phyloP scores from a whole-genome alignment of 92 coral and sea anemone genomes.

The Parazoanthus swiftii region DNA sequence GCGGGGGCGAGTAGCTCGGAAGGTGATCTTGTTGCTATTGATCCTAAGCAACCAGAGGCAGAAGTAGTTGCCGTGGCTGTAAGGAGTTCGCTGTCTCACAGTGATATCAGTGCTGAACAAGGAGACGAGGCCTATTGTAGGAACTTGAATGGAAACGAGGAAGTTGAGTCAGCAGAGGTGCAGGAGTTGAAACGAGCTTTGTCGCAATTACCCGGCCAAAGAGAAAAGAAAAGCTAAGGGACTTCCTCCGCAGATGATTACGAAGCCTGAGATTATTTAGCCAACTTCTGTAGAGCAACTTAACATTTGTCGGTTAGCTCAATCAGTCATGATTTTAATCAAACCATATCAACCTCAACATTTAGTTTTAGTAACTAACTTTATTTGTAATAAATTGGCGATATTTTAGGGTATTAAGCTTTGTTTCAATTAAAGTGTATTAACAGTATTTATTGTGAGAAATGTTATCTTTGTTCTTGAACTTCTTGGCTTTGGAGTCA shows the following conservation, averaged over 20 bases:
- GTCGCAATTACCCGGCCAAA: conserved; percentile 52
- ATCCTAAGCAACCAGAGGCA: conserved; percentile 14
- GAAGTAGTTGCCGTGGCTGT: conserved; percentile 22
- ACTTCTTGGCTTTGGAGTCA: too few species aligned
- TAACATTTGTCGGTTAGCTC: background rate
- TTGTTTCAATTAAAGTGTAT: background rate
- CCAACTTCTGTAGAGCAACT: background rate
- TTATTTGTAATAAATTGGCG: background rate
- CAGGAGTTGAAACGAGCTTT: conserved; percentile 67
- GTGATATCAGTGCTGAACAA: background rate
- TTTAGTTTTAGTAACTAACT: background rate
- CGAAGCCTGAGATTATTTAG: background rate
- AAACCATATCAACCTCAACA: background rate
- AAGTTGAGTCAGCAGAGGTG: conserved; percentile 46
- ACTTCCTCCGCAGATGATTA: background rate
- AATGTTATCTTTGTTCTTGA: background rate
- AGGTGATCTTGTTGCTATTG: conserved; percentile 30
- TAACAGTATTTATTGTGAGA: background rate
- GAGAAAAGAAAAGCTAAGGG: conserved; percentile 11
- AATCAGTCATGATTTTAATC: background rate
- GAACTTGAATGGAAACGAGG: conserved; percentile 34
- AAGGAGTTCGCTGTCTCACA: conserved; percentile 28
- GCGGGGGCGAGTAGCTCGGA: conserved; percentile 15
- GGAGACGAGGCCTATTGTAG: conserved; percentile 22
- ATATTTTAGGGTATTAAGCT: background rate